Evolutionary conservation across 2,888 invertebrate species (phyloP).

Genomic region (Heliconius sara): DNA sequence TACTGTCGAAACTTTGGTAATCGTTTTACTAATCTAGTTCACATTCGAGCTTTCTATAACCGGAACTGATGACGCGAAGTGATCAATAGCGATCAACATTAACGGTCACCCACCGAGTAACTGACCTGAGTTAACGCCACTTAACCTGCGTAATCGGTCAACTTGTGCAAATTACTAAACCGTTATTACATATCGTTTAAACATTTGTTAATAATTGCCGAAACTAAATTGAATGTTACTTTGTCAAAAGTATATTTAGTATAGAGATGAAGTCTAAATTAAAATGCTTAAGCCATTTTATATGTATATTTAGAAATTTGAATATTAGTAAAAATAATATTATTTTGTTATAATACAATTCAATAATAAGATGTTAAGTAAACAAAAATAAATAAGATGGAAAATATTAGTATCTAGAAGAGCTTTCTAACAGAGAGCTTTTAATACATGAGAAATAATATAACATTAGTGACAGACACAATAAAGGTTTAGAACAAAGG

Average conservation of each 20-base stretch:
- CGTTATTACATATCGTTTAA: constrained; percentile 31
- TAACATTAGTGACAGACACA: constrained; percentile 41
- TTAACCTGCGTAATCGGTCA: constrained; percentile 47
- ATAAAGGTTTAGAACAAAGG: constrained; percentile 54
- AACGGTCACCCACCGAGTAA: constrained; percentile 47
- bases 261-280: neutral
- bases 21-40: constrained; percentile 41
- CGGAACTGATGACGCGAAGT: constrained; percentile 45
- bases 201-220: neutral
- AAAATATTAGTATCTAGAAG: constrained; percentile 30
- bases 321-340: neutral
- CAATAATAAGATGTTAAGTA: constrained; percentile 3
- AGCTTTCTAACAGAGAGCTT: constrained; percentile 44
- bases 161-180: constrained; percentile 43
- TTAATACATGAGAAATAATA: constrained; percentile 39
- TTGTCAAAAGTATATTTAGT: neutral
- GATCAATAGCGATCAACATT: constrained; percentile 44
- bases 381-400: constrained; percentile 15
- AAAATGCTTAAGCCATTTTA: neutral
- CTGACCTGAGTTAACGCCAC: constrained; percentile 48
- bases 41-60: constrained; percentile 47
- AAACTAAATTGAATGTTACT: constrained; percentile 18
- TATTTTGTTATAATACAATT: neutral
- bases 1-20: constrained; percentile 29
- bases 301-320: neutral